Evolutionary conservation across 2,888 invertebrate species (phyloP).

Genomic region (Eristalis tenax): DNA sequence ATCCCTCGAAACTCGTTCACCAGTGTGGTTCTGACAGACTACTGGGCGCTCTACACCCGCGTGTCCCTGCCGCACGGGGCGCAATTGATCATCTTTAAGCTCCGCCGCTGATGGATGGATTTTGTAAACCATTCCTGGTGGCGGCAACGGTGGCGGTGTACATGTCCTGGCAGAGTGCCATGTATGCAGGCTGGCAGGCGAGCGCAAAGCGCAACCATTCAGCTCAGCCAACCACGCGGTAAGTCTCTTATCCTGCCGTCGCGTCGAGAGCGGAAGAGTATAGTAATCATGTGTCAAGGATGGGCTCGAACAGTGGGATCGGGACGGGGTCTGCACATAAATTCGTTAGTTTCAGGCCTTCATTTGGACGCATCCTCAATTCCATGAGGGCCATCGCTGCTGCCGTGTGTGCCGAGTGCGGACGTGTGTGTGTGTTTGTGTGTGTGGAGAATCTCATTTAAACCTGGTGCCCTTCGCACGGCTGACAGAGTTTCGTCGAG

Average conservation of each 20-base stretch:
- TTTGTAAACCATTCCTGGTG: conserved; percentile 22
- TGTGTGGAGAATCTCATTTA: conserved; percentile 23
- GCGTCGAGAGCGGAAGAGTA: conserved; percentile 24
- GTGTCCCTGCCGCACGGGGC: background rate
- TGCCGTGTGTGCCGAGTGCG: background rate
- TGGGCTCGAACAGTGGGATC: background rate
- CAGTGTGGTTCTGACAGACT: background rate
- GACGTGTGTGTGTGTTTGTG: background rate
- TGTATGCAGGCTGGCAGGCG: conserved; percentile 2
- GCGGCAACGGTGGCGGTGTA: background rate
- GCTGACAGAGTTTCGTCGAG: background rate
- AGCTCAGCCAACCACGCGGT: conserved; percentile 52
- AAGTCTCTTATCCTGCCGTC: conserved; percentile 55
- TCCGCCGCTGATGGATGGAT: conserved; percentile 53
- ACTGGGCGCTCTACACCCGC: background rate
- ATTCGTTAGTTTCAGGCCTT: conserved; percentile 65
- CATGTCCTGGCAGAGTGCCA: conserved; percentile 58
- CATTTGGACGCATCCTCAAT: conserved; percentile 38
- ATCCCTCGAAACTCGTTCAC: conserved; percentile 1
- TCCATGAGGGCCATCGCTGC: background rate
- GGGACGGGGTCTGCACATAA: conserved; percentile 37
- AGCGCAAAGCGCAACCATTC: conserved; percentile 23
- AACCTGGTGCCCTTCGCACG: conserved; percentile 28
- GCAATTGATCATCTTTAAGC: conserved; percentile 64
- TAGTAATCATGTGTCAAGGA: conserved; percentile 68